phyloP scores from a whole-genome alignment of 2,888 invertebrate genomes.

The Drosophila hamatofila region DNA sequence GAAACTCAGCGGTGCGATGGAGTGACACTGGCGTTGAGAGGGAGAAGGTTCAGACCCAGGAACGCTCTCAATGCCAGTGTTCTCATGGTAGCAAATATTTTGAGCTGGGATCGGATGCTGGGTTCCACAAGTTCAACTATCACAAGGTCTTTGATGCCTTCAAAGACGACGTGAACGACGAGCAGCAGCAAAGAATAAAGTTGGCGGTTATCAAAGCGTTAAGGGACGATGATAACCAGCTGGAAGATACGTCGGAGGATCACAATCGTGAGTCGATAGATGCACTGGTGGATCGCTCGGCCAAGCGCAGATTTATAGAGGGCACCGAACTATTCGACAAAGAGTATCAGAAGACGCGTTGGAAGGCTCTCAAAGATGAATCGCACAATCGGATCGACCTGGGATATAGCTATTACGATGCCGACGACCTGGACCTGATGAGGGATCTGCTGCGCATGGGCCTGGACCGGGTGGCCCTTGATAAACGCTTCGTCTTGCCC shows the following conservation, averaged over 20 bases:
- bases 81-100: slow-evolving; percentile 28
- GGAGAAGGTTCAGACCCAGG: background rate
- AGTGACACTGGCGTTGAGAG: slow-evolving; percentile 5
- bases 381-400: slow-evolving; percentile 36
- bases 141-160: slow-evolving; percentile 37
- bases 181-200: slow-evolving; percentile 36
- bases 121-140: slow-evolving; percentile 49
- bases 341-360: slow-evolving; percentile 8
- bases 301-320: slow-evolving; percentile 41
- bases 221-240: slow-evolving; percentile 47
- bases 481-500: slow-evolving; percentile 80
- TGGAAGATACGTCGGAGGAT: slow-evolving; percentile 38
- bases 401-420: slow-evolving; percentile 57
- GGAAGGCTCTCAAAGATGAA: fast-evolving
- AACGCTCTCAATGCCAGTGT: slow-evolving; percentile 13
- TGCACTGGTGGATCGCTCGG: slow-evolving; percentile 43
- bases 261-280: slow-evolving; percentile 23
- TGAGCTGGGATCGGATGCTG: background rate
- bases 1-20: slow-evolving; percentile 5
- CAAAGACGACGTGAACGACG: background rate
- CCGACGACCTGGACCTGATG: slow-evolving; percentile 70
- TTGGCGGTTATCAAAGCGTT: slow-evolving; percentile 51
- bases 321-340: slow-evolving; percentile 40
- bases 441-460: slow-evolving; percentile 66
- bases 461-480: slow-evolving; percentile 64